Percentiles rank a stretch among this genome's conserved stretches.
These are phyloP conservation scores for Pachliopta kotzebuea DNA, from an alignment of 2,888 invertebrate genomes.

Conservation along the genomic window DNA sequence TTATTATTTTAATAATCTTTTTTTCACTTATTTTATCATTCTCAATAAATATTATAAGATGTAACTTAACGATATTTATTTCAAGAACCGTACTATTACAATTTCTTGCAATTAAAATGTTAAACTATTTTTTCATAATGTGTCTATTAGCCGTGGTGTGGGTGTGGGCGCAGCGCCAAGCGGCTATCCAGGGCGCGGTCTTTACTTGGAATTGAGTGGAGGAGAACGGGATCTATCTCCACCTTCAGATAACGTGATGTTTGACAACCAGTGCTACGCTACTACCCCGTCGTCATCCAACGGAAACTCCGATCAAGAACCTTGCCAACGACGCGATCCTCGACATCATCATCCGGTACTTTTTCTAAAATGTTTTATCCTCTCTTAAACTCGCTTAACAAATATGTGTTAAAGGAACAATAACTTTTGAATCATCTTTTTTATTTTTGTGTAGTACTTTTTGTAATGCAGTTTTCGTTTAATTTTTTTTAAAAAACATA, in stretches of 20 bases:
- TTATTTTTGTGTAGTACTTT: too few species aligned
- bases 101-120: not conserved
- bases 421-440: too few species aligned
- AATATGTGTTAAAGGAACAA: too few species aligned
- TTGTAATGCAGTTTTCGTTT: too few species aligned
- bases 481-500: too few species aligned
- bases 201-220: conserved; percentile 87
- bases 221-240: conserved; percentile 88
- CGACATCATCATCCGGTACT: conserved; percentile 83
- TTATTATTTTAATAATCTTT: too few species aligned
- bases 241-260: conserved; percentile 95
- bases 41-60: too few species aligned
- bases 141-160: conserved; percentile 56
- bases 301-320: conserved; percentile 94
- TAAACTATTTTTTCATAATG: not conserved
- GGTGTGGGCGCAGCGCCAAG: conserved; percentile 72
- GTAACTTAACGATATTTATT: not conserved
- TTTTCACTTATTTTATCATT: too few species aligned
- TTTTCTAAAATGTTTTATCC: too few species aligned
- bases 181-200: conserved; percentile 85
- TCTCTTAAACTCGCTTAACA: too few species aligned
- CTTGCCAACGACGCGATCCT: conserved; percentile 80
- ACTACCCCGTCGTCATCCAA: conserved; percentile 96
- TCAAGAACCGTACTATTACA: not conserved
- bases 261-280: conserved; percentile 97